phyloP scores from a whole-genome alignment of 1,140 invertebrate species.

The Zaprionus gabonicus region DNA sequence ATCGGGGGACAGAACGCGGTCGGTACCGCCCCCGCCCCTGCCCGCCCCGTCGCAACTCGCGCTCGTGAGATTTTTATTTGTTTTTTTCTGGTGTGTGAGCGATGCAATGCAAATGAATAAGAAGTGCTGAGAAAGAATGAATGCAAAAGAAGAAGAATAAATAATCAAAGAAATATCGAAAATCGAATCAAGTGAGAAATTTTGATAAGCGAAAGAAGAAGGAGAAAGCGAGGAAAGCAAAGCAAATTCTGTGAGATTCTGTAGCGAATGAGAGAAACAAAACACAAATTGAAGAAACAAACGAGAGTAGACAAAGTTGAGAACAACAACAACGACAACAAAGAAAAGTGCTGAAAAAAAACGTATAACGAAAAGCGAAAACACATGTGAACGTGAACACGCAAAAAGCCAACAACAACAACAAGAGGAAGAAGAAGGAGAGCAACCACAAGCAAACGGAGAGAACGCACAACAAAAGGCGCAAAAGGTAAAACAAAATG shows the following conservation, averaged over 20 bases:
- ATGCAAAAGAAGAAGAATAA: not conserved
- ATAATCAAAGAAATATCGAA: too few species aligned
- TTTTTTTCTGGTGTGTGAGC: slow-evolving; percentile 47
- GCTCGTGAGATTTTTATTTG: slow-evolving; percentile 9
- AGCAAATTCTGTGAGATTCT: too few species aligned
- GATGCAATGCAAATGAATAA: slow-evolving; percentile 23
- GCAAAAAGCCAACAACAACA: slow-evolving; percentile 27
- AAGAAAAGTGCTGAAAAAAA: slow-evolving; percentile 11
- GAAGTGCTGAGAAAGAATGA: slow-evolving; percentile 18
- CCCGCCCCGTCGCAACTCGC: too few species aligned
- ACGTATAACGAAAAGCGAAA: slow-evolving; percentile 19
- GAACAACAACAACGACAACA: slow-evolving; percentile 23
- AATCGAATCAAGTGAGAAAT: too few species aligned
- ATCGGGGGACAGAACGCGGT: slow-evolving; percentile 12
- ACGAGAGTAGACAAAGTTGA: slow-evolving; percentile 6
- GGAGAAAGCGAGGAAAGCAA: too few species aligned
- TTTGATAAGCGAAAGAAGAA: too few species aligned
- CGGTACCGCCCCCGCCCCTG: too few species aligned
- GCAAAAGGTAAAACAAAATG: slow-evolving; percentile 33
- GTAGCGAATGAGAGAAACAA: slow-evolving; percentile 6
- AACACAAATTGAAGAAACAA: slow-evolving; percentile 24
- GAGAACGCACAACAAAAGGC: not conserved
- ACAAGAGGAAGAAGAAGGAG: slow-evolving; percentile 1
- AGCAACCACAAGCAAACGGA: slow-evolving; percentile 9
- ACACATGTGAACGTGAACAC: slow-evolving; percentile 24